Evolutionary conservation across 2,888 invertebrate genomes (phyloP).

Genomic region (Rosalia funebris): DNA sequence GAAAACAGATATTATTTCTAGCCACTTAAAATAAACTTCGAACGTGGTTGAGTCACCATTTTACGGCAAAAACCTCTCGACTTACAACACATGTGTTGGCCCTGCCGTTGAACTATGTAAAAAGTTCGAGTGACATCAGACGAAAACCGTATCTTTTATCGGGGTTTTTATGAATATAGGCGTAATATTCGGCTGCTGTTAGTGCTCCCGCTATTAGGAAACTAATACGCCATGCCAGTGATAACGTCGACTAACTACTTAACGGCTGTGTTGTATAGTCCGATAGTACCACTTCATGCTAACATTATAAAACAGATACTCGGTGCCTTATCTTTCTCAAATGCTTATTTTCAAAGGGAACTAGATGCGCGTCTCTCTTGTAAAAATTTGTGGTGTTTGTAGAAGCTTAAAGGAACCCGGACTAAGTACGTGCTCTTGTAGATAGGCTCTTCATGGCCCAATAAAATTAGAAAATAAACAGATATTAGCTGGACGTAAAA

Average conservation of each 20-base stretch:
- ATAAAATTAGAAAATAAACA: too few relatives aligned
- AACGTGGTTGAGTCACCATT: slow-evolving; percentile 7
- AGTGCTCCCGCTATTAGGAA: neutral
- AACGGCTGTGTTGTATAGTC: neutral
- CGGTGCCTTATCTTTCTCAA: slow-evolving; percentile 1
- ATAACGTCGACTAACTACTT: slow-evolving; percentile 10
- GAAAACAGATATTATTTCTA: neutral
- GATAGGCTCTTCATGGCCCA: too few relatives aligned
- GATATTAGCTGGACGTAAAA: too few relatives aligned
- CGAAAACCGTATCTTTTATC: neutral
- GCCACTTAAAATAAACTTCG: neutral
- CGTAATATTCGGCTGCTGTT: neutral
- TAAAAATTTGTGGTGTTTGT: too few relatives aligned
- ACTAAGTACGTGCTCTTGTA: too few relatives aligned
- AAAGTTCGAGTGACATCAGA: slow-evolving; percentile 1
- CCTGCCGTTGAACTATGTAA: neutral
- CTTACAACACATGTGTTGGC: slow-evolving; percentile 3
- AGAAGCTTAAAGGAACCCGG: too few relatives aligned
- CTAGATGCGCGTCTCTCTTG: neutral
- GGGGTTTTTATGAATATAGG: slow-evolving; percentile 4
- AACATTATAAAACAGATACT: slow-evolving; percentile 1
- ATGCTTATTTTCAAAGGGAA: neutral
- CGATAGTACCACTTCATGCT: slow-evolving; percentile 6
- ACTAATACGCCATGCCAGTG: slow-evolving; percentile 13
- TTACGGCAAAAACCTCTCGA: slow-evolving; percentile 6